Conservation (phyloP, 2,888 invertebrate genomes). For the Nomada fabriciana region DNA sequence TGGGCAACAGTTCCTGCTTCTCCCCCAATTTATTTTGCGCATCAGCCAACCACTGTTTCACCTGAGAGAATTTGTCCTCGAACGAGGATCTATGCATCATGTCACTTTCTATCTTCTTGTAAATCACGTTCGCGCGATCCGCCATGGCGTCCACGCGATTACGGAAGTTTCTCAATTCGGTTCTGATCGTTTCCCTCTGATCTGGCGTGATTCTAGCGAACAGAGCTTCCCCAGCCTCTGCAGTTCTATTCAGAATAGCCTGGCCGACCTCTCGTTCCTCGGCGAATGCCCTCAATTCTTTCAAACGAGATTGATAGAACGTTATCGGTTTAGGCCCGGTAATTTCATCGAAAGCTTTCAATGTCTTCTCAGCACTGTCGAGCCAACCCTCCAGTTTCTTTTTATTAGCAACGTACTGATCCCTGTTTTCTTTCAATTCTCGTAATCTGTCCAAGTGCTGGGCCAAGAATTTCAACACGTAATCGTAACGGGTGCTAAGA, state of each 20-base stretch:
- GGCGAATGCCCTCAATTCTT: conserved; percentile 90
- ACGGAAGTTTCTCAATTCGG: conserved; percentile 92
- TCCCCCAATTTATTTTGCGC: conserved; percentile 90
- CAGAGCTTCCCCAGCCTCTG: conserved; percentile 94
- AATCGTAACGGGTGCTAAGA: conserved; percentile 90
- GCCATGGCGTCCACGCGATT: conserved; percentile 93
- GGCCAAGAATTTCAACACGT: conserved; percentile 89
- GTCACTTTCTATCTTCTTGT: conserved; percentile 95
- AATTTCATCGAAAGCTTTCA: conserved; percentile 90
- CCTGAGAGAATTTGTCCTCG: conserved; percentile 95
- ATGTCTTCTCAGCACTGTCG: conserved; percentile 89
- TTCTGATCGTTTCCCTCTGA: conserved; percentile 93
- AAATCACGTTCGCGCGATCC: conserved; percentile 92
- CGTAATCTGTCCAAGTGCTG: conserved; percentile 90
- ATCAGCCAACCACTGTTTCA: conserved; percentile 94
- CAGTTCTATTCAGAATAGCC: conserved; percentile 90
- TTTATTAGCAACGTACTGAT: conserved; percentile 88
- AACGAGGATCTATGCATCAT: conserved; percentile 96
- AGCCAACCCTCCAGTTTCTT: conserved; percentile 92
- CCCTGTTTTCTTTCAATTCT: conserved; percentile 89
- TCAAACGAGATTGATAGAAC: conserved; percentile 88
- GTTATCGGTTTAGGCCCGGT: conserved; percentile 91
- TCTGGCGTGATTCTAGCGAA: conserved; percentile 95
- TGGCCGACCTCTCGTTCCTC: conserved; percentile 93
- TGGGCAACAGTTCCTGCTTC: conserved; percentile 90